Evolutionary conservation across 2,888 invertebrate species (phyloP), one percentile per base, ranked within the genome.

Genomic region (Helicoverpa assulta): DNA sequence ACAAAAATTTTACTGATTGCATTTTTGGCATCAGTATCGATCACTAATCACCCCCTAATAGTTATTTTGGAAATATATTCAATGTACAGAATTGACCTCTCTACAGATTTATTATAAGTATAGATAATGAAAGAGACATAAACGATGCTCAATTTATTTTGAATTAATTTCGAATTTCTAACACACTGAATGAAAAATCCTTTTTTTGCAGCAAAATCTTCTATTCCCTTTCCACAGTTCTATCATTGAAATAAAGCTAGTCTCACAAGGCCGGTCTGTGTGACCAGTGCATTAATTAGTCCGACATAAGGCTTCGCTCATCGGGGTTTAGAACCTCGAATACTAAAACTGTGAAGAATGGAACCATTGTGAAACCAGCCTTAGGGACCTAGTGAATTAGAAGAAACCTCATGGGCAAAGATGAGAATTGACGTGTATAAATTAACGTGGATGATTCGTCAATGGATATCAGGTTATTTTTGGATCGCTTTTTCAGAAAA

Each of bases 261-360:
- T 10, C 47, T 47, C 61, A 64, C 59, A 61, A 59, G 54, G 54
- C 55, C 47, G 37, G 62, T 26, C 73, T 73, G 67, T 67, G 51
- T 60, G 69, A 8, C 53, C 69, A 51, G 55, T 21, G 66, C 68
- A 70, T 79, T 83, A 83, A 82, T 82, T 83, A 82, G 76, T 56
- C 18, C 47, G 16, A 62, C 58, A 16, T 66, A 73, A 47, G 82
- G 79, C 67, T 81, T 82, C 83, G n/a, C 60, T 64, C 78, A 68
- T 77, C 33, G 67, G 33, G 62, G 62, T 56, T 79, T 79, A 80
- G 73, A 12, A 40, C 51, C 51, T 37, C 33, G 52, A 55, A 62
- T 21, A 18, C 51, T 62, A 19, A 58, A 51, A 53, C 73, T 68
- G 62, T 59, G 56, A 79, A 79, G 62, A 79, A 79, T 75, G 51